Evolutionary conservation across 37 sponge, comb jelly and placozoan genomes (phyloP), one percentile per base, ranked within the genome.

Genomic region (Lycopodina hypogea): DNA sequence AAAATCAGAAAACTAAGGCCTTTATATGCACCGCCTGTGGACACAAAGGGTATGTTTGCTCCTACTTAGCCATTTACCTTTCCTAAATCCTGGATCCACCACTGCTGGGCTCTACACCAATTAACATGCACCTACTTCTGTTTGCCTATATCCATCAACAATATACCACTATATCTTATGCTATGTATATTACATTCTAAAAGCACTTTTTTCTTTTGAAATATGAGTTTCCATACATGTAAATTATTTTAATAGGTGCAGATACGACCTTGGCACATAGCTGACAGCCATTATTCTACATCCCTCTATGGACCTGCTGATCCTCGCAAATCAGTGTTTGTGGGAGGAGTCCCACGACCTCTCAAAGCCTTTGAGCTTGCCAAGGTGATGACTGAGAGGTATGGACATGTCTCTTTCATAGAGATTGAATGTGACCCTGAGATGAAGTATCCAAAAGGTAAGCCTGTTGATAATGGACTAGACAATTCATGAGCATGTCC

Each of bases 261-360:
- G 73, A 84, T 96, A 23, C 77, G 93, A 55, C 96, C 96, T 3
- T 96, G 96, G 96, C 45, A 81, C 34, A 86, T 92, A 0, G 40
- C 90, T n/a, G 96, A 96, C 69, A 92, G 93, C 59, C 79, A 89
- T 42, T 86, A 81, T 63, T 37, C 76, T 11, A 76, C 77, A 57
- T 86, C 81, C 32, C 34, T 38, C 59, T 69, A 36, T 30, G 52
- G 81, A 26, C 53, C 82, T 15, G 18, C 89, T 24, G 90, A 96
- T 42, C 79, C 85, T 60, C 90, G 93, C 17, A 96, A 84, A 70
- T 89, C 96, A 34, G 89, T 96, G 12, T 96, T 96, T 78, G 96
- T 96, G 48, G 96, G 96, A 51, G 96, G 96, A 21, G 96, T 96
- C 39, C 96, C 96, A 36, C 89, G 96, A 14, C 96, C 96, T n/a